Conservation (phyloP, 2,113 vertebrate species). For the Todiramphus saurophagus region DNA sequence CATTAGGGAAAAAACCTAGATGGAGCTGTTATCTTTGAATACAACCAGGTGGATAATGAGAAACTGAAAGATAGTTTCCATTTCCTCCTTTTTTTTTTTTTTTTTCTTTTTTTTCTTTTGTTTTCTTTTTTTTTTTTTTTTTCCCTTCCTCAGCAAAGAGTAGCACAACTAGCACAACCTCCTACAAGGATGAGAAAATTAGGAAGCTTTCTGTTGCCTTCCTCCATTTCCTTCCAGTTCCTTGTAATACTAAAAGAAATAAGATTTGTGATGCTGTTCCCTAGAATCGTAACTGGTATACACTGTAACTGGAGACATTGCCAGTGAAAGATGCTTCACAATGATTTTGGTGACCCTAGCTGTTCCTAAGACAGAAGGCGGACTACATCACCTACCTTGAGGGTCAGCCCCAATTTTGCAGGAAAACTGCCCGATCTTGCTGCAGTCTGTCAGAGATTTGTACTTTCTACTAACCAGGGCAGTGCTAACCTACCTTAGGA, state of each 20-base stretch:
- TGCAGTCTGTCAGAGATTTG: not conserved
- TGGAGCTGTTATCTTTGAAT: not conserved
- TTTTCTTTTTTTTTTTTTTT: too few species aligned
- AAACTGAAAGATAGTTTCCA: not conserved
- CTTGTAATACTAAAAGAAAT: rapidly evolving
- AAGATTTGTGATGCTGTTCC: not conserved
- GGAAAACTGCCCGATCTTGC: not conserved
- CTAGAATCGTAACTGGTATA: not conserved
- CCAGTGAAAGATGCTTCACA: not conserved
- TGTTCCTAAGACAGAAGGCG: not conserved
- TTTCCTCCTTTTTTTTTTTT: not conserved
- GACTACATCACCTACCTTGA: not conserved
- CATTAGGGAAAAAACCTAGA: not conserved
- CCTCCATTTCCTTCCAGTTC: not conserved
- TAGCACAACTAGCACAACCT: not conserved
- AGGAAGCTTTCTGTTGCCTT: not conserved
- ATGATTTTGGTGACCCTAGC: not conserved
- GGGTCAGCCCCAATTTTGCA: not conserved
- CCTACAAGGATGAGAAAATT: not conserved
- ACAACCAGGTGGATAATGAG: too few species aligned
- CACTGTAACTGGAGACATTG: not conserved
- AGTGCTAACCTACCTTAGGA: not conserved
- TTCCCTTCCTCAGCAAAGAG: not conserved
- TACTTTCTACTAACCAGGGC: not conserved
- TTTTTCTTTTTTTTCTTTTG: too few species aligned